phyloP scores from a whole-genome alignment of 2,888 invertebrate species.

The Sacculina carcini region DNA sequence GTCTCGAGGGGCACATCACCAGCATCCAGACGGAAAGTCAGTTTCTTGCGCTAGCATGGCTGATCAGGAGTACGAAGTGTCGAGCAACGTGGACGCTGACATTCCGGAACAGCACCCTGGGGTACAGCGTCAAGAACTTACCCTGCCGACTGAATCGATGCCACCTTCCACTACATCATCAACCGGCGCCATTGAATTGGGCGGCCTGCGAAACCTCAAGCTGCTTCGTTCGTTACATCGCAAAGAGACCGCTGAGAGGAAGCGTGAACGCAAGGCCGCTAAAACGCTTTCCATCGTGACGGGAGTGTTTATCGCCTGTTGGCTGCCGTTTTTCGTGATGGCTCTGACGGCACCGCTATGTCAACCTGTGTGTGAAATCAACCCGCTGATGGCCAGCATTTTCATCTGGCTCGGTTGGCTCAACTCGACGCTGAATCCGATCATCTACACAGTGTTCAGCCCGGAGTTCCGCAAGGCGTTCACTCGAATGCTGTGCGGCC shows the following conservation, averaged over 20 bases:
- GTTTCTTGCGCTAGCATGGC: too few relatives aligned
- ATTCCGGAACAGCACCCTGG: too few relatives aligned
- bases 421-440: constrained; percentile 69
- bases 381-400: constrained; percentile 42
- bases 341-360: constrained; percentile 62
- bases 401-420: constrained; percentile 76
- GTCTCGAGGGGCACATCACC: too few relatives aligned
- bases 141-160: too few relatives aligned
- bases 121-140: too few relatives aligned
- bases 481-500: constrained; percentile 48
- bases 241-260: constrained; percentile 35
- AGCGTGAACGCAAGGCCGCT: constrained; percentile 74
- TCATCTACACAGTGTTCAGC: constrained; percentile 75
- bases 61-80: too few relatives aligned
- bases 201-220: too few relatives aligned
- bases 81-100: too few relatives aligned
- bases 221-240: too few relatives aligned
- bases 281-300: constrained; percentile 89
- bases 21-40: too few relatives aligned
- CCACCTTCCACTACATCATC: too few relatives aligned
- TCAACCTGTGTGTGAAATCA: constrained; percentile 31
- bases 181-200: too few relatives aligned
- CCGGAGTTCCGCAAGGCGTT: constrained; percentile 76
- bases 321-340: constrained; percentile 80
- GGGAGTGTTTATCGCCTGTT: constrained; percentile 74